A percentile compares a stretch with the other conserved stretches of the same genome.
Conservation (phyloP, 1,140 invertebrate genomes). For the Alviniconcha marisindica region DNA sequence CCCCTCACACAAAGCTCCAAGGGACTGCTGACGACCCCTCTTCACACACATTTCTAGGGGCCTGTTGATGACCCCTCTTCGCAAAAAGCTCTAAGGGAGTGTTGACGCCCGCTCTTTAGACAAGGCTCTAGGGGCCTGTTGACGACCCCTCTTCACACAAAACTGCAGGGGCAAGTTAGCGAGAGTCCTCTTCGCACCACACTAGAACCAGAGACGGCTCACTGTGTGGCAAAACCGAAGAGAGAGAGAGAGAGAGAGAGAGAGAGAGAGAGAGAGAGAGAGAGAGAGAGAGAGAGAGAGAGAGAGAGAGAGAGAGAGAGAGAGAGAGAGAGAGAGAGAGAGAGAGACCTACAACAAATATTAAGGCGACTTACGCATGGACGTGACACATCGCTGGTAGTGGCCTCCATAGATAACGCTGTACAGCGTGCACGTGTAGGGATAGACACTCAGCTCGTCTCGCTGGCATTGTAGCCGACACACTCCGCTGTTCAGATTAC, state of each 20-base stretch:
- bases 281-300: not conserved
- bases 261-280: not conserved
- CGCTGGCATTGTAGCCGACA: constrained; percentile 22
- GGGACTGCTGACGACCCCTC: too few species aligned
- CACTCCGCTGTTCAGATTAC: not conserved
- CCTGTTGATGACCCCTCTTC: too few species aligned
- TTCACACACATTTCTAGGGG: too few species aligned
- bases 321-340: not conserved
- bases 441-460: constrained; percentile 1
- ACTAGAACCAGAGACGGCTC: too few species aligned
- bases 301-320: not conserved
- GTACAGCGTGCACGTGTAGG: not conserved
- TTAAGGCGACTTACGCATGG: not conserved
- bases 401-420: not conserved
- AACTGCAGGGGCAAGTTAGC: too few species aligned
- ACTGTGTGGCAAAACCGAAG: too few species aligned
- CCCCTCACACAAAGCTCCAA: too few species aligned
- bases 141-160: too few species aligned
- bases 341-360: not conserved
- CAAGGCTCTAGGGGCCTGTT: too few species aligned
- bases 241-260: not conserved
- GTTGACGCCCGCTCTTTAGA: too few species aligned
- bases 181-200: too few species aligned
- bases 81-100: too few species aligned
- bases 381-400: constrained; percentile 30